A percentile compares a stretch with the other conserved stretches of the same genome.
phyloP scores from a whole-genome alignment of 2,797 vertebrate genomes.

The Aulostomus chinensis region DNA sequence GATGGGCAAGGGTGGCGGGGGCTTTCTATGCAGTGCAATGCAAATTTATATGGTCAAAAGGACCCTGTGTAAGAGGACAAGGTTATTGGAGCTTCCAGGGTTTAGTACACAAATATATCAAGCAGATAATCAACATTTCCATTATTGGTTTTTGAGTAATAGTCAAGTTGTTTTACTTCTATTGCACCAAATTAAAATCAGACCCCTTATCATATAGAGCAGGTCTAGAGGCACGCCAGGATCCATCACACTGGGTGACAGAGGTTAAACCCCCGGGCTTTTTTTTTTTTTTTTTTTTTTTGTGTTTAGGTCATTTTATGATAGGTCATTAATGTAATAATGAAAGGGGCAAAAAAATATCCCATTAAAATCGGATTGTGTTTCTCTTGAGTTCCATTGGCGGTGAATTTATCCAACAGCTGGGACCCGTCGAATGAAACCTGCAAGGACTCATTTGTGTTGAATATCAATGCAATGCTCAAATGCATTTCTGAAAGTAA shows the following conservation, averaged over 20 bases:
- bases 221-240: no score
- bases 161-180: no score
- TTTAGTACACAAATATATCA: background rate
- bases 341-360: conserved; percentile 14
- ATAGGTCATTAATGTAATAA: conserved; percentile 34
- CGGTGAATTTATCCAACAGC: conserved; percentile 59
- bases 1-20: no score
- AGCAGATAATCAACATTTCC: conserved; percentile 11
- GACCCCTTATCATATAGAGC: background rate
- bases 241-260: background rate
- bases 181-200: no score
- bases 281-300: no score
- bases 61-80: no score
- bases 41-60: no score
- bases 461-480: conserved; percentile 75
- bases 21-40: conserved; percentile 49
- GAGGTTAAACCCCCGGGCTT: conserved; percentile 24
- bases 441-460: conserved; percentile 73
- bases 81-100: no score
- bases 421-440: conserved; percentile 60
- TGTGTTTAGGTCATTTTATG: conserved; percentile 20
- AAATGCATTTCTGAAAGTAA: conserved; percentile 71
- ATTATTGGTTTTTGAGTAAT: background rate
- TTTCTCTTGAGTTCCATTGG: conserved; percentile 49
- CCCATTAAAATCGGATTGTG: conserved; percentile 43